phyloP scores from a whole-genome alignment of 2,797 vertebrate genomes.

The Gila robusta region DNA sequence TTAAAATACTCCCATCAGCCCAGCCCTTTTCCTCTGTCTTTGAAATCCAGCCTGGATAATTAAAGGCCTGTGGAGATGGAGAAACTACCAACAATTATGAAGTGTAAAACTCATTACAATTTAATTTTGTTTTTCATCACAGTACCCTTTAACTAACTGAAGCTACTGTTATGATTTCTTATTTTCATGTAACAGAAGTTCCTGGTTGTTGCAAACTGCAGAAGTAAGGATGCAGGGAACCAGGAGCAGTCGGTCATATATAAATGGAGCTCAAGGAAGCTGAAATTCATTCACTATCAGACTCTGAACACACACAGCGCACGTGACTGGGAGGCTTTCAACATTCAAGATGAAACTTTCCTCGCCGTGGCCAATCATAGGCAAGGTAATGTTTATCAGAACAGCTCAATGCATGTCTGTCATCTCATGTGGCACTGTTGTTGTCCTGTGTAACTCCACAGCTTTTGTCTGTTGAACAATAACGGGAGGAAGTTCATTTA shows the following conservation, averaged over 20 bases:
- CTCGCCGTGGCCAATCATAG: slow-evolving; percentile 96
- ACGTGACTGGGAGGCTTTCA: slow-evolving; percentile 96
- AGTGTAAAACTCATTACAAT: slow-evolving; percentile 44
- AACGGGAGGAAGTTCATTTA: slow-evolving; percentile 37
- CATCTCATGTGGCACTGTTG: slow-evolving; percentile 12
- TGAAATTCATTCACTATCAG: slow-evolving; percentile 87
- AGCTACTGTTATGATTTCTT: slow-evolving; percentile 10
- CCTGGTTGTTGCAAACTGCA: slow-evolving; percentile 93
- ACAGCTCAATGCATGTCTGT: slow-evolving; percentile 7
- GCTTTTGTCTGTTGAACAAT: slow-evolving; percentile 19
- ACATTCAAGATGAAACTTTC: slow-evolving; percentile 87
- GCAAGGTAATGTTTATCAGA: slow-evolving; percentile 79
- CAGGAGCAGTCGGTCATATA: slow-evolving; percentile 92
- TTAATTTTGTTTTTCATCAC: slow-evolving; percentile 22
- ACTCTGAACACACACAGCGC: slow-evolving; percentile 89
- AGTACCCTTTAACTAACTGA: slow-evolving; percentile 19
- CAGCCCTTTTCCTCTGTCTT: neutral
- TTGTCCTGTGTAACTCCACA: slow-evolving; percentile 23
- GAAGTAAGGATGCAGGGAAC: slow-evolving; percentile 68
- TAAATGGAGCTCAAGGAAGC: slow-evolving; percentile 90
- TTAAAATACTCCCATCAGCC: slow-evolving; percentile 36
- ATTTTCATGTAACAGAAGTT: slow-evolving; percentile 79
- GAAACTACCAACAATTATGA: slow-evolving; percentile 30
- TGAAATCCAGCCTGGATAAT: slow-evolving; percentile 17
- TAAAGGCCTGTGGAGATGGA: slow-evolving; percentile 17